A percentile compares a stretch with the other conserved stretches of the same genome.
Evolutionary conservation across 1,140 invertebrate genomes (phyloP).

Genomic region (Apolygus lucorum): DNA sequence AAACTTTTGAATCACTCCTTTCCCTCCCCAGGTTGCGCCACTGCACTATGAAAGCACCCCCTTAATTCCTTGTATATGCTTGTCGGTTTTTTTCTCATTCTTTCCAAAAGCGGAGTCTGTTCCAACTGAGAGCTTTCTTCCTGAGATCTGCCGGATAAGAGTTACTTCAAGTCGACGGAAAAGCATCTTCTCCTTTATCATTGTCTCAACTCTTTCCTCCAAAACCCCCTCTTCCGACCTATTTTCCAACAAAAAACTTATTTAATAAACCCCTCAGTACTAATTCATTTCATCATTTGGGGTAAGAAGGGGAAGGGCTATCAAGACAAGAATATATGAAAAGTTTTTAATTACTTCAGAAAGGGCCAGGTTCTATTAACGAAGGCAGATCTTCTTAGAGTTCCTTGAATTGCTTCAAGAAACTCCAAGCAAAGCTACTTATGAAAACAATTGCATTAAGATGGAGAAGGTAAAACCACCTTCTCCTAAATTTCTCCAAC

Average conservation of each 20-base stretch:
- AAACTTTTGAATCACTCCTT: neutral
- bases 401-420: neutral
- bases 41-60: too few relatives aligned
- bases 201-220: neutral
- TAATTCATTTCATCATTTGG: neutral
- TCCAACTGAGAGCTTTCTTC: neutral
- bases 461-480: neutral
- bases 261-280: neutral
- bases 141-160: neutral
- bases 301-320: neutral
- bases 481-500: neutral
- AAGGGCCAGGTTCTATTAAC: neutral
- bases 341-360: neutral
- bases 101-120: too few relatives aligned
- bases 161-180: neutral
- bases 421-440: neutral
- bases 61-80: neutral
- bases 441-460: neutral
- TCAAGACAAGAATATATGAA: neutral
- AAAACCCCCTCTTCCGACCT: neutral
- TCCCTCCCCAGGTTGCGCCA: neutral
- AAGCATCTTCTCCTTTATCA: neutral
- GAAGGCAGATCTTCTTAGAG: neutral
- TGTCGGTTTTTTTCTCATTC: neutral
- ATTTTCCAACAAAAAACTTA: neutral